Evolutionary conservation across 2,113 vertebrate species (phyloP), one percentile per base, ranked within the genome.

Genomic region (Cololabis saira): DNA sequence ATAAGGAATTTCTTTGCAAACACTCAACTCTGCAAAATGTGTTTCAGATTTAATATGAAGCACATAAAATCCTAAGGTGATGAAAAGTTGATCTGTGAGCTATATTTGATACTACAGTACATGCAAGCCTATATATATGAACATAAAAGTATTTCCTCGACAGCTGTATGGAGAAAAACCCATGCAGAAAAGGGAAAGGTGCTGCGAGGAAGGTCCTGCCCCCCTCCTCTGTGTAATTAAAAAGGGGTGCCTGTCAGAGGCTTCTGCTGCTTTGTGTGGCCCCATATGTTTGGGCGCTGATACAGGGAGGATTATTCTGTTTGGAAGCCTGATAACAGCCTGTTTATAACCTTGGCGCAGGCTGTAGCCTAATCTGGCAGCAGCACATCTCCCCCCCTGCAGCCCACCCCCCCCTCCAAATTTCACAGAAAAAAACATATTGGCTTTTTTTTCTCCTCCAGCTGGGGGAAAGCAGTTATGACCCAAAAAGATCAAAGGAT

Each of bases 341-440:
- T 96, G 95, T 97, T 98, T 97, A 97, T 97, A 97, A 96, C 95
- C 95, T 96, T 98, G 96, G 95, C 96, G 95, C 93, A 94, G 94
- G 91, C 95, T 90, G 93, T 87, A 93, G 92, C 93, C 94, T 98
- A 98, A 99, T 99, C 97, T 97, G 96, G 91, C 95, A 95, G 94
- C 92, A 94, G 95, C 96, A 93, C 93, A 92, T 91, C 93, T 66
- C 71, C 75, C 67, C 82, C 50, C 73, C 59, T 61, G 55, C 43
- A 58, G 22, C 67, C 62, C 93, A 57, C 73, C 73, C 60, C 80
- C 41, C 71, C 74, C 40, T 53, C 63, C 58, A 83, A 87, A 84
- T 77, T 75, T 81, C 72, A 75, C 81, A 60, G 67, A 21, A 49
- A 81, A 79, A 85, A 63, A 11, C 83, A 87, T 61, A 84, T 84